Base-by-base conservation (phyloP, 2,113 vertebrate genomes). In the Lepisosteus osseus region DNA sequence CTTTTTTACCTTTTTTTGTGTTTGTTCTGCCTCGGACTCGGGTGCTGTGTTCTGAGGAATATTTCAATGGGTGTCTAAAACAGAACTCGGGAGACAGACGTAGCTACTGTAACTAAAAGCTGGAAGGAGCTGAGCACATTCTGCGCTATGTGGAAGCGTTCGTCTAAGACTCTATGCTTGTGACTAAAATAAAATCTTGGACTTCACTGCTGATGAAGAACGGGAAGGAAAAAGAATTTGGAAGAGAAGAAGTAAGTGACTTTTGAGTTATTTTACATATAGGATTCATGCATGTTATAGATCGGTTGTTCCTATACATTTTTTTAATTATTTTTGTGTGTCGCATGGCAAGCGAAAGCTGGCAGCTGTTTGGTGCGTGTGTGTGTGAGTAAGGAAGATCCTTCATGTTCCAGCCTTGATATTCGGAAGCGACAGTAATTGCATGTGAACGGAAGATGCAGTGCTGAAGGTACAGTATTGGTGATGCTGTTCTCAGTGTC, bases 191-290 rank as follows among this genome's bases (percentile, higher is more conserved):
- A 61, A 14, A 64, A 17, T 44, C n/a, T 41, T 61, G 67, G 68
- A 75, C 65, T 69, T 68, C 74, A 74, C 78, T 72, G 71, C 83
- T 72, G 78, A 79, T 76, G 78, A 79, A 65, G 72, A 68, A 69
- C 65, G 72, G 72, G 64, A 71, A 65, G 71, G 43, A 74, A 54
- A 71, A 45, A 17, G 59, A 51, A 68, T 61, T 59, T 54, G 61
- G 64, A 47, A 72, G 6, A 14, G 42, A 73, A 79, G 86, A 89
- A 92, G 90, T 91, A 86, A 89, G 90, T 86, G 74, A 42, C 6
- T 59, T 29, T 71, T 8, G 11, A 71, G 29, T 13, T 3, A 42
- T 3, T 43, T 29, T 29, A 29, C 55, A 63, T 41, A 7, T 47
- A 75, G 67, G 66, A 3, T 47, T 70, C n/a, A 74, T 17, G 44